Evolutionary conservation across 2,888 invertebrate genomes (phyloP).

Genomic region (Biston stratarius): DNA sequence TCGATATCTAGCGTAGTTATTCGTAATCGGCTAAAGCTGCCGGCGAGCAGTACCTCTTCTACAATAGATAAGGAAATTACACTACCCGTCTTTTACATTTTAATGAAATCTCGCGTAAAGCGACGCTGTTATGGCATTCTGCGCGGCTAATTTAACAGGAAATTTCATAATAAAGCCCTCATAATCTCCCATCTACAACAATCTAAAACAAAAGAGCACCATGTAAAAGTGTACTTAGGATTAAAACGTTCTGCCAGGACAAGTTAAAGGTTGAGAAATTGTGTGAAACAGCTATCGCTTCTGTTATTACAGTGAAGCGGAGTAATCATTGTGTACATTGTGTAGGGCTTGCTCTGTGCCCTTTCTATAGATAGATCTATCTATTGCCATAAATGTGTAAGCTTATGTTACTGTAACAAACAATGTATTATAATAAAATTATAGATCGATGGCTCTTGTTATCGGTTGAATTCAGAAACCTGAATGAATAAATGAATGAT

Average conservation of each 20-base stretch:
- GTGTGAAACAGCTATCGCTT: neutral
- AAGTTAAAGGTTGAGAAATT: neutral
- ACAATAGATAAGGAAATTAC: slow-evolving; percentile 34
- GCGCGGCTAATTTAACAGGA: slow-evolving; percentile 45
- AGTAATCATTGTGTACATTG: neutral
- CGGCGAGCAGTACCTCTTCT: slow-evolving; percentile 14
- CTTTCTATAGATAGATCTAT: too few species aligned
- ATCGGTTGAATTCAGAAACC: too few species aligned
- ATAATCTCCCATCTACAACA: slow-evolving; percentile 38
- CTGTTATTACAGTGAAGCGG: neutral
- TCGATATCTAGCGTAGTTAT: neutral
- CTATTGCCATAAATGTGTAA: too few species aligned
- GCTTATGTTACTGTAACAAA: too few species aligned
- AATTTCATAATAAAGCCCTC: slow-evolving; percentile 45
- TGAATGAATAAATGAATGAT: too few species aligned
- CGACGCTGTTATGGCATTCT: slow-evolving; percentile 41
- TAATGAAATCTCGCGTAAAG: slow-evolving; percentile 34
- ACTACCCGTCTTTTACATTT: slow-evolving; percentile 33
- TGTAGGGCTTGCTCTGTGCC: too few species aligned
- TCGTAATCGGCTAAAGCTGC: slow-evolving; percentile 19
- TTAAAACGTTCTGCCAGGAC: neutral
- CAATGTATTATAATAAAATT: too few species aligned
- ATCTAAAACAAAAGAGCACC: slow-evolving; percentile 8
- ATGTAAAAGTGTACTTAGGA: slow-evolving; percentile 6
- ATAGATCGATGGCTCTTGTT: too few species aligned